phyloP scores from a whole-genome alignment of 2,888 invertebrate species.

The Polymixis lichenea region DNA sequence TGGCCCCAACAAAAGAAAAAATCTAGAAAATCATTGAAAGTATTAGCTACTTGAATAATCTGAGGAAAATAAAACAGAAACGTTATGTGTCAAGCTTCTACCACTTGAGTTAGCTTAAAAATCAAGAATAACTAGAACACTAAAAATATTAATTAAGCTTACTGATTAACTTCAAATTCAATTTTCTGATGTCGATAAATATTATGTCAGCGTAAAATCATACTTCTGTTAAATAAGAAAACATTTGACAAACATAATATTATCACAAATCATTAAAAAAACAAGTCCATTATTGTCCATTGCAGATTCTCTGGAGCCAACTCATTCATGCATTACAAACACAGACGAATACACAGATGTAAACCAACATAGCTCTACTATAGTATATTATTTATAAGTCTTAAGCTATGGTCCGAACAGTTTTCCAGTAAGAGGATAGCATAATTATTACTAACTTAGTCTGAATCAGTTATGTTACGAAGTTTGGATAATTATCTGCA shows the following conservation, averaged over 20 bases:
- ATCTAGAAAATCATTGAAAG: background rate
- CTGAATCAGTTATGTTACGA: conserved; percentile 26
- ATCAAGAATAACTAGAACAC: conserved; percentile 1
- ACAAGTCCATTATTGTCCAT: conserved; percentile 15
- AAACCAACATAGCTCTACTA: conserved; percentile 21
- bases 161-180: conserved; percentile 10
- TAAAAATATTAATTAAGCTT: conserved; percentile 9
- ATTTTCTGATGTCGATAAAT: conserved; percentile 9
- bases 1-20: conserved; percentile 28
- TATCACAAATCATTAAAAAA: conserved; percentile 8
- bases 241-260: conserved; percentile 29
- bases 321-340: conserved; percentile 21
- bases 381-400: background rate
- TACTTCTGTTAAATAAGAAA: conserved; percentile 8
- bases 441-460: conserved; percentile 25
- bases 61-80: conserved; percentile 10
- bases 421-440: conserved; percentile 8
- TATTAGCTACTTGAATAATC: conserved; percentile 4
- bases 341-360: background rate
- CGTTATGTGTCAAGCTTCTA: background rate
- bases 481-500: conserved; percentile 20
- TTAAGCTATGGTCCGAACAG: conserved; percentile 1
- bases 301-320: conserved; percentile 36
- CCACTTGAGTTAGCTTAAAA: conserved; percentile 9
- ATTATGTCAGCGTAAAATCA: conserved; percentile 16